A percentile compares a stretch with the other conserved stretches of the same genome.
These are phyloP conservation scores for Atta cephalotes DNA, from an alignment of 1,140 invertebrate genomes.

Conservation along the genomic window DNA sequence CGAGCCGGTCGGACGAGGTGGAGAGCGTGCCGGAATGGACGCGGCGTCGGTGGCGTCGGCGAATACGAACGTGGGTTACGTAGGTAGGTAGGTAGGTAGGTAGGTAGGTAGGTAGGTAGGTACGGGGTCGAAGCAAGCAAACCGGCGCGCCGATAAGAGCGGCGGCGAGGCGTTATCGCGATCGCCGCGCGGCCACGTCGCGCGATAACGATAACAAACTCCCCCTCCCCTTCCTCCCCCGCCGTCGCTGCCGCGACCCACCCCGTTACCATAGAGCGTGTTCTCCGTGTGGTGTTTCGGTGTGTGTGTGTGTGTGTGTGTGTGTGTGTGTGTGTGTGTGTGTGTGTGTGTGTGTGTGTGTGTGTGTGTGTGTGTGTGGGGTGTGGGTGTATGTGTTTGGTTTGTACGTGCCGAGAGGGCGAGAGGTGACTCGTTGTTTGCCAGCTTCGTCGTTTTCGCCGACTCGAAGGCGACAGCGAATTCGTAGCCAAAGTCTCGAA, in stretches of 20 bases:
- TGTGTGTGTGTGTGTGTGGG: constrained; percentile 27
- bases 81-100: constrained; percentile 37
- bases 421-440: constrained; percentile 70
- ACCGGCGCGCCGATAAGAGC: constrained; percentile 81
- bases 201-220: constrained; percentile 86
- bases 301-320: neutral
- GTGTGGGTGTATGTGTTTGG: constrained; percentile 1
- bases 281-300: constrained; percentile 56
- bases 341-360: neutral
- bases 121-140: constrained; percentile 79
- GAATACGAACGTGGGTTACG: constrained; percentile 70
- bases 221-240: constrained; percentile 67
- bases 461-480: constrained; percentile 14
- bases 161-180: constrained; percentile 85
- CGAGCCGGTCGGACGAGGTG: constrained; percentile 76
- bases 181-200: constrained; percentile 85
- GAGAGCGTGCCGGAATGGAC: constrained; percentile 78
- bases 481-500: constrained; percentile 25
- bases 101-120: constrained; percentile 50
- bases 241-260: constrained; percentile 31
- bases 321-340: constrained; percentile 6
- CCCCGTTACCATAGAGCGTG: constrained; percentile 36
- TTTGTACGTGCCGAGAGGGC: constrained; percentile 46
- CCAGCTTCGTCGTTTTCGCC: constrained; percentile 49
- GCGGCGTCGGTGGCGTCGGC: constrained; percentile 70